phyloP scores from a whole-genome alignment of 1,140 invertebrate species.

The Subanguina moxae region DNA sequence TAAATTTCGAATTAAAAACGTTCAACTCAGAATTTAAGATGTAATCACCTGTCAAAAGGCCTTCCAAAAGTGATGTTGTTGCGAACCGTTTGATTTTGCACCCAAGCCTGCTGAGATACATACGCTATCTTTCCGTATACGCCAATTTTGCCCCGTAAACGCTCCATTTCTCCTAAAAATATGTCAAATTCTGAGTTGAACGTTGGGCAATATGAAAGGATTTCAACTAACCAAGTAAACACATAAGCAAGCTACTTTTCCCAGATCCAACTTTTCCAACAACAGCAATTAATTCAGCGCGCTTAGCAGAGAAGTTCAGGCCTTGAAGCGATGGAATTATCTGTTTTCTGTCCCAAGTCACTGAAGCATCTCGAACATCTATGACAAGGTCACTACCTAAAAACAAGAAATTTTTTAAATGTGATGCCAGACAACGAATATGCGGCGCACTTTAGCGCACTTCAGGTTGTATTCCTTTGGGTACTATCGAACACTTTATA shows the following conservation, averaged over 20 bases:
- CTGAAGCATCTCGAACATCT: slow-evolving; percentile 21
- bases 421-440: background rate
- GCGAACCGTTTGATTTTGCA: slow-evolving; percentile 82
- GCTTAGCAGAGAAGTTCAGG: slow-evolving; percentile 25
- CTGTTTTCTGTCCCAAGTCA: slow-evolving; percentile 52
- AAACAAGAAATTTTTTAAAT: background rate
- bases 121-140: slow-evolving; percentile 62
- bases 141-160: slow-evolving; percentile 23
- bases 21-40: no score
- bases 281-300: slow-evolving; percentile 26
- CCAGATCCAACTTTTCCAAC: slow-evolving; percentile 36
- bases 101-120: slow-evolving; percentile 87
- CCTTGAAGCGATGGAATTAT: slow-evolving; percentile 16
- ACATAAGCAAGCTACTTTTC: slow-evolving; percentile 36
- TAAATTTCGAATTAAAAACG: no score
- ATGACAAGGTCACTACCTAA: slow-evolving; percentile 29
- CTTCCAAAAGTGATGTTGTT: slow-evolving; percentile 82
- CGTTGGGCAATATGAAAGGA: slow-evolving; percentile 10
- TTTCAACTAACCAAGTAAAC: slow-evolving; percentile 48
- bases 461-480: background rate
- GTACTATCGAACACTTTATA: background rate
- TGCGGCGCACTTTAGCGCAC: background rate
- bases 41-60: slow-evolving; percentile 65
- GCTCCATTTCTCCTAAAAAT: slow-evolving; percentile 64
- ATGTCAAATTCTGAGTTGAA: background rate